Conservation (phyloP, 2,797 vertebrate genomes). For the Cynopterus sphinx region DNA sequence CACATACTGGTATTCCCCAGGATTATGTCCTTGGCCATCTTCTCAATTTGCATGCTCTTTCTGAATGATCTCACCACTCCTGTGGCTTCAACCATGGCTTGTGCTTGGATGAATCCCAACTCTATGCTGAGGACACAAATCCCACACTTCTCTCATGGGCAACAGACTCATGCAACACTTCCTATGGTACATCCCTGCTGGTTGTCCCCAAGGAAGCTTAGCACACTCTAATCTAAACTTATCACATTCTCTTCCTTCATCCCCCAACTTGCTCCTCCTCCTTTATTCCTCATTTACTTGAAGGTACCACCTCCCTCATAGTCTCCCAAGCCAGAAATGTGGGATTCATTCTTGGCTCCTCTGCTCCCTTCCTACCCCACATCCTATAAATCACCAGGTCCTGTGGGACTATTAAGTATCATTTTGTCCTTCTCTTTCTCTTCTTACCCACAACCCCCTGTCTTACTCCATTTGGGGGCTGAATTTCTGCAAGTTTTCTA, state of each 20-base stretch:
- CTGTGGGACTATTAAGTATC: background rate
- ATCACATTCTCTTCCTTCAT: background rate
- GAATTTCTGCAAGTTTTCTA: conserved; percentile 37
- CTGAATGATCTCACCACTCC: conserved; percentile 30
- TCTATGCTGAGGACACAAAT: background rate
- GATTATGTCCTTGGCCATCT: background rate
- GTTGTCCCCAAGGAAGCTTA: background rate
- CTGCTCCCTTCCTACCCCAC: background rate
- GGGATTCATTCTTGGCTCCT: background rate
- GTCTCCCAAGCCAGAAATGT: background rate
- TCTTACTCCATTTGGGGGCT: background rate
- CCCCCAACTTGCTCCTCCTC: background rate
- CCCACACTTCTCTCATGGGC: background rate
- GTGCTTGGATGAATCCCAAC: conserved; percentile 24
- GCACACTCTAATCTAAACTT: background rate
- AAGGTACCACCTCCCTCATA: background rate
- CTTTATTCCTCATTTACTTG: background rate
- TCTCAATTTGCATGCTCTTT: background rate
- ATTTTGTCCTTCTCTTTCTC: background rate
- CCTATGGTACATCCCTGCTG: background rate
- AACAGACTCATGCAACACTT: background rate
- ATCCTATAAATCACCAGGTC: background rate
- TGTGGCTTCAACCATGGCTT: conserved; percentile 20
- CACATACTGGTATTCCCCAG: background rate
- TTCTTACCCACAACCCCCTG: background rate